Percentiles rank a stretch among this genome's conserved stretches.
Conservation (phyloP, 2,797 vertebrate species). For the Heliangelus exortis region DNA sequence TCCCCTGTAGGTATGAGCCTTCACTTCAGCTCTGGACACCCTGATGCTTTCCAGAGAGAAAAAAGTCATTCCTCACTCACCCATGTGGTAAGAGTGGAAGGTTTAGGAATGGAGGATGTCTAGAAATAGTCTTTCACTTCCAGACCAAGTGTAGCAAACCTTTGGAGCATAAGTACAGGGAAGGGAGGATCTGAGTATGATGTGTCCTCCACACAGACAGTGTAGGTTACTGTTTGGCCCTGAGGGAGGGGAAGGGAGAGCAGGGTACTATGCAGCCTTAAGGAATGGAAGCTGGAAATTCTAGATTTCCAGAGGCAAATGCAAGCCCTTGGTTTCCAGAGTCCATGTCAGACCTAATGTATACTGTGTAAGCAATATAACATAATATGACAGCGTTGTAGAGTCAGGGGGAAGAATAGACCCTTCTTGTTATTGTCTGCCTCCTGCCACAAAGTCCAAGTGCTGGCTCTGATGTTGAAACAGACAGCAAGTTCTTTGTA, state of each 20-base stretch:
- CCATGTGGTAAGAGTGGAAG: background rate
- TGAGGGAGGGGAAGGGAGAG: background rate
- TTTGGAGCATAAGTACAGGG: background rate
- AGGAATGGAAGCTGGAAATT: background rate
- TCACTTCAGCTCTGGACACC: background rate
- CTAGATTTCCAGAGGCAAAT: background rate
- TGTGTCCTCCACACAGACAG: background rate
- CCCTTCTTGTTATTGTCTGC: background rate
- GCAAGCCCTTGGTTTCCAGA: background rate
- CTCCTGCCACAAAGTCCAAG: background rate
- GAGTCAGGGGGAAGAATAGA: background rate
- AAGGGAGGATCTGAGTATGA: background rate
- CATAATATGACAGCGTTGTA: background rate
- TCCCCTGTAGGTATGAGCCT: background rate
- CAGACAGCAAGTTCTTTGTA: background rate
- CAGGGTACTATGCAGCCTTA: background rate
- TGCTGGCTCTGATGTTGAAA: background rate
- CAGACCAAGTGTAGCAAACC: background rate
- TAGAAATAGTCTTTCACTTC: background rate
- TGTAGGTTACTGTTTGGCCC: background rate
- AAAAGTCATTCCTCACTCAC: background rate
- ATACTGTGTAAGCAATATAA: background rate
- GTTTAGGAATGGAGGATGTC: background rate
- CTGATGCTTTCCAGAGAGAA: background rate
- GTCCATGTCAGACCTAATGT: background rate